A percentile compares a stretch with the other conserved stretches of the same genome.
Conservation (phyloP, 2,888 invertebrate genomes). For the Prosapia bicincta region DNA sequence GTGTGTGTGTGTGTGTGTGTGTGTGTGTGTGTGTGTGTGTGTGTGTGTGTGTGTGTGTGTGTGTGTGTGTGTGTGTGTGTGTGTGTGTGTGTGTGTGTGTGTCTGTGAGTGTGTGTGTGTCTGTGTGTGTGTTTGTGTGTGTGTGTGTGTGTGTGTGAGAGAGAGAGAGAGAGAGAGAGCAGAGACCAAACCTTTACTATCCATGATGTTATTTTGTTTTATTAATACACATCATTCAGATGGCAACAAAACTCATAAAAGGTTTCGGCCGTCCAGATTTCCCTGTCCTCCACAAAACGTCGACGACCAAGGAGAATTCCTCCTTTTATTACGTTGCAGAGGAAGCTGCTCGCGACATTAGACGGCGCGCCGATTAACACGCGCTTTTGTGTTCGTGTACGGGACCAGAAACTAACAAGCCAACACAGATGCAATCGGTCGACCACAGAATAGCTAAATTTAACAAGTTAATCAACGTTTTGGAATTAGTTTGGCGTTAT, state of each 20-base stretch:
- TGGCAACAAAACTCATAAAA: neutral
- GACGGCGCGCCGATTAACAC: neutral
- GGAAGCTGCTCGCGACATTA: neutral
- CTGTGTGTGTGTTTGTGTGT: too few relatives aligned
- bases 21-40: too few relatives aligned
- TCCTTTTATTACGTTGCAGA: neutral
- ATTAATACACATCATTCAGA: too few relatives aligned
- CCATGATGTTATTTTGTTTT: too few relatives aligned
- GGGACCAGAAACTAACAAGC: neutral
- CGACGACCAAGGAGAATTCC: neutral
- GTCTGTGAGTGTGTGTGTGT: too few relatives aligned
- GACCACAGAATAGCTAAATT: constrained; percentile 24
- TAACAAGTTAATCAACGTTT: constrained; percentile 25
- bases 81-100: too few relatives aligned
- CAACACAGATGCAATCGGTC: constrained; percentile 17
- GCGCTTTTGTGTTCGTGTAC: neutral
- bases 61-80: too few relatives aligned
- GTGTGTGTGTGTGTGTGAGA: too few relatives aligned
- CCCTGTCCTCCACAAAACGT: neutral
- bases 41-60: too few relatives aligned
- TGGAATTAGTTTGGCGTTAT: constrained; percentile 18
- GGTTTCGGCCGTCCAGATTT: neutral
- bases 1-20: too few relatives aligned
- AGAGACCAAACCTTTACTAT: too few relatives aligned
- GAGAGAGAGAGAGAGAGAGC: too few relatives aligned